These are phyloP conservation scores for Metridium senile DNA, from an alignment of 92 coral and sea anemone genomes.

Conservation along the genomic window DNA sequence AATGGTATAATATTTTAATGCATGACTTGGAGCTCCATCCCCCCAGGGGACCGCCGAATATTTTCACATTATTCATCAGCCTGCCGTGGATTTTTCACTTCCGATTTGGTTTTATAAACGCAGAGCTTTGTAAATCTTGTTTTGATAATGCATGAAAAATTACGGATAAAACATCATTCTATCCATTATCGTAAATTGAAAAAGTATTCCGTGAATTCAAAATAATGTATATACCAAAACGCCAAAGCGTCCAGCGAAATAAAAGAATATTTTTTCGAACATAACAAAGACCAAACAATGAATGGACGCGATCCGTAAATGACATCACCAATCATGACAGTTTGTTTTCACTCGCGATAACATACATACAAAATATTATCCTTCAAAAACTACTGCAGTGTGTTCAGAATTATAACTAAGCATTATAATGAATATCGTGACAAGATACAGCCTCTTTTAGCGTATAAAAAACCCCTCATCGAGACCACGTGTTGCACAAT, in stretches of 20 bases:
- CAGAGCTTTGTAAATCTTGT: too few species aligned
- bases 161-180: too few species aligned
- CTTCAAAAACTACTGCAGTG: background rate
- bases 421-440: background rate
- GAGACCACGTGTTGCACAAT: conserved; percentile 29
- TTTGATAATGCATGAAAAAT: too few species aligned
- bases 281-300: background rate
- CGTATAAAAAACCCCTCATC: background rate
- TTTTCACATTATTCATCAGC: too few species aligned
- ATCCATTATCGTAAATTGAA: too few species aligned
- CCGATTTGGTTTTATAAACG: too few species aligned
- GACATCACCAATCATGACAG: background rate
- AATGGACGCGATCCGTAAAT: background rate
- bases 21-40: too few species aligned
- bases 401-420: background rate
- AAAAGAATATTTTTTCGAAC: background rate
- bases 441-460: background rate
- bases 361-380: background rate
- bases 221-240: background rate
- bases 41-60: too few species aligned
- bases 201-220: too few species aligned
- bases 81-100: too few species aligned
- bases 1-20: too few species aligned
- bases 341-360: background rate
- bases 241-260: background rate